Percentiles rank a stretch among this genome's conserved stretches.
phyloP scores from a whole-genome alignment of 2,888 invertebrate genomes.

The Nomada goodeniana region DNA sequence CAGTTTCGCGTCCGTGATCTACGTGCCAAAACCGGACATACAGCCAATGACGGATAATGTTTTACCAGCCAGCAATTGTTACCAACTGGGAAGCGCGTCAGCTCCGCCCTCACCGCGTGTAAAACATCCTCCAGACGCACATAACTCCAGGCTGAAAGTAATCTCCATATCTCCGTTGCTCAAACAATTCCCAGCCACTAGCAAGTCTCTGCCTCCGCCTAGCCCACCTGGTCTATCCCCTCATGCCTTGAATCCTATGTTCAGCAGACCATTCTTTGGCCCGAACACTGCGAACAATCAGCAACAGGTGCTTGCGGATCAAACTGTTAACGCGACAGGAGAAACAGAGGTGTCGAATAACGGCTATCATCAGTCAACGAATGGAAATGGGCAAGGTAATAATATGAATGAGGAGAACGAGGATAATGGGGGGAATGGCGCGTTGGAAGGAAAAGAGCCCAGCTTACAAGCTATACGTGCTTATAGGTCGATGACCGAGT shows the following conservation, averaged over 20 bases:
- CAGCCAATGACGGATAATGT: constrained; percentile 74
- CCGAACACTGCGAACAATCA: constrained; percentile 4
- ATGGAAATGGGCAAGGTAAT: constrained; percentile 3
- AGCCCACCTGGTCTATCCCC: constrained; percentile 81
- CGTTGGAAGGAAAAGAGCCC: constrained; percentile 21
- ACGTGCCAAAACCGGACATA: constrained; percentile 93
- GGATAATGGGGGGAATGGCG: not conserved
- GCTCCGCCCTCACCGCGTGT: constrained; percentile 92
- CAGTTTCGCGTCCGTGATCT: constrained; percentile 96
- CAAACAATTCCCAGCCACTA: constrained; percentile 87
- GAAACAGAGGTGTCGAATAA: constrained; percentile 13
- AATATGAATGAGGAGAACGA: constrained; percentile 28
- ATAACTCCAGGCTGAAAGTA: constrained; percentile 87
- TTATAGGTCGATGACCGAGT: constrained; percentile 57
- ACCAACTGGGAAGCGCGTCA: constrained; percentile 87
- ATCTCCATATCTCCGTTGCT: constrained; percentile 86
- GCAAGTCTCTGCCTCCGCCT: constrained; percentile 85
- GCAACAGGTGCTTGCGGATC: constrained; percentile 10
- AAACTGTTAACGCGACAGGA: not conserved
- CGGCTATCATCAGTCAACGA: not conserved
- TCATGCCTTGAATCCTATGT: constrained; percentile 69
- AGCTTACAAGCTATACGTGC: constrained; percentile 33
- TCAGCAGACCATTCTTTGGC: constrained; percentile 55
- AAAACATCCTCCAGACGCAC: constrained; percentile 88
- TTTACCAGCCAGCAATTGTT: constrained; percentile 82